Conservation (phyloP, 2,797 vertebrate genomes). For the Dendrocincla tyrannina region DNA sequence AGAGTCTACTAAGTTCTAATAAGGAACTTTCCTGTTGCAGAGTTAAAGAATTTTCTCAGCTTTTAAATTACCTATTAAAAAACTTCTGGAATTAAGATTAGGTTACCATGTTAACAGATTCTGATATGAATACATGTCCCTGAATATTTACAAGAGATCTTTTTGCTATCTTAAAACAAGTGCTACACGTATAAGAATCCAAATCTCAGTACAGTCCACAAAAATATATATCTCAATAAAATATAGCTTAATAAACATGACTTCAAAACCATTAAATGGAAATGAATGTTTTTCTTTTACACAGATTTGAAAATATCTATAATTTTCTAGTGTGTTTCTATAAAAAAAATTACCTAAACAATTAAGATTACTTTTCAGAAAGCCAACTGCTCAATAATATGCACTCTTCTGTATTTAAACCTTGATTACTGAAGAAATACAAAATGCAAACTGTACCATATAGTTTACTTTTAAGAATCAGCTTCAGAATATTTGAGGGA, state of each 20-base stretch:
- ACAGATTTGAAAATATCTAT: background rate
- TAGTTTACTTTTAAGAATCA: background rate
- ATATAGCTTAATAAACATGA: background rate
- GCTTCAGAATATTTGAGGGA: background rate
- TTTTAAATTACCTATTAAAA: background rate
- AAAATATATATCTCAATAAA: background rate
- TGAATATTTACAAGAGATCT: rapidly evolving
- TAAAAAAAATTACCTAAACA: background rate
- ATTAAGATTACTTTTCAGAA: background rate
- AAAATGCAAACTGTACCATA: background rate
- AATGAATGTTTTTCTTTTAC: background rate
- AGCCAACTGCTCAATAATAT: background rate
- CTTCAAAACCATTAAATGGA: background rate
- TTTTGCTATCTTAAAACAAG: background rate
- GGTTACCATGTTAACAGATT: background rate
- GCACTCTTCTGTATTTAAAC: background rate
- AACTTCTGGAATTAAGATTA: background rate
- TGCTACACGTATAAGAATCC: background rate
- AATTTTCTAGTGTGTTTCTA: background rate
- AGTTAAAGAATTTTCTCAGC: background rate
- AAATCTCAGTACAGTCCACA: background rate
- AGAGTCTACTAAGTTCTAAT: background rate
- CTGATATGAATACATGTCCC: background rate
- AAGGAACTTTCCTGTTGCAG: background rate
- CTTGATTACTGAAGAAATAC: background rate